These are phyloP conservation scores for Leptinotarsa tumamoca DNA, from an alignment of 2,888 invertebrate genomes.

Conservation along the genomic window DNA sequence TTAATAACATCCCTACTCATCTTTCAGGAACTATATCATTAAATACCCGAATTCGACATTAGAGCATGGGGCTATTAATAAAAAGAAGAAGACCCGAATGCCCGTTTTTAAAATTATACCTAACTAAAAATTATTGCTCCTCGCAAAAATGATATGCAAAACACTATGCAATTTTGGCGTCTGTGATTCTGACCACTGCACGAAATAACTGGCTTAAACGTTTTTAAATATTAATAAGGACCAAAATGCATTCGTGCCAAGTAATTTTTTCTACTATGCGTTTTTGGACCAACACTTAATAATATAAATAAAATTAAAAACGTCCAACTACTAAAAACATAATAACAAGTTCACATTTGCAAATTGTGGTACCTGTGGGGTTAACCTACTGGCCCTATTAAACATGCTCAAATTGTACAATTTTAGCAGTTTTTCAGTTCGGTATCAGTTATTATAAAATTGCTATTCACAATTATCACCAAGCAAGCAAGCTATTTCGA, in stretches of 20 bases:
- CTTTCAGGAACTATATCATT: constrained; percentile 56
- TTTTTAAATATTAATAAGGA: constrained; percentile 64
- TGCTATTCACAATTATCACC: constrained; percentile 23
- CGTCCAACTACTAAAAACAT: constrained; percentile 35
- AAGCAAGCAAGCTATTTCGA: neutral
- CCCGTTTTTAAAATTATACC: constrained; percentile 65
- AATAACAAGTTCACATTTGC: constrained; percentile 41
- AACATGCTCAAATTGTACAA: constrained; percentile 3
- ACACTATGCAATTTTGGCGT: constrained; percentile 65
- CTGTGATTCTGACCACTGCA: constrained; percentile 65
- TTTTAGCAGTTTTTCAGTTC: no score
- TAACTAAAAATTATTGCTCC: constrained; percentile 64
- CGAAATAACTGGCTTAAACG: constrained; percentile 59
- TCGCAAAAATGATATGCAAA: constrained; percentile 67
- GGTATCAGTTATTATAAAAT: constrained; percentile 15
- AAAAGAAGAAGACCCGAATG: constrained; percentile 59
- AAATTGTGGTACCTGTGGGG: constrained; percentile 37
- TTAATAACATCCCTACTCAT: constrained; percentile 57
- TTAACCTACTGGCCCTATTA: constrained; percentile 11
- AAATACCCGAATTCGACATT: constrained; percentile 58
- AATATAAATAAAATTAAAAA: constrained; percentile 40
- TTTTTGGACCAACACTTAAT: constrained; percentile 49
- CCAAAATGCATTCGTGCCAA: constrained; percentile 65
- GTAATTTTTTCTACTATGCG: constrained; percentile 60
- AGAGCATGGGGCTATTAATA: constrained; percentile 56